phyloP scores from a whole-genome alignment of 2,113 vertebrate genomes.

The Centrocercus urophasianus region DNA sequence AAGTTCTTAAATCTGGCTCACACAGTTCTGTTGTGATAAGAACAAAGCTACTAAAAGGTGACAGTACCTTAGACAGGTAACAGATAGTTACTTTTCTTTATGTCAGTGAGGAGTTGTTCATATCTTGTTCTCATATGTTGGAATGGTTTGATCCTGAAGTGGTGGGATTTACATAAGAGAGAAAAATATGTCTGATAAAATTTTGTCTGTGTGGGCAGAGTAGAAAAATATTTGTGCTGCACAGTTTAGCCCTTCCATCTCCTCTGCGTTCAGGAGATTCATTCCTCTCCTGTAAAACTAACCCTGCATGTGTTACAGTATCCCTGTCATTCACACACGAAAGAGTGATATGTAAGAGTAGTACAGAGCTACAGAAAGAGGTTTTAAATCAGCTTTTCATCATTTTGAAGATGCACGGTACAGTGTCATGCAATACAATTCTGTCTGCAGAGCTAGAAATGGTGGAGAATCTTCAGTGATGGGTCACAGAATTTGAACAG shows the following conservation, averaged over 20 bases:
- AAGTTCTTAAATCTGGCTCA: not conserved
- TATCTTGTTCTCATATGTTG: not conserved
- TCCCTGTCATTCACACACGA: not conserved
- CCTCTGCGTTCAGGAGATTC: not conserved
- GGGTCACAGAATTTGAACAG: not conserved
- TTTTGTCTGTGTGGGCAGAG: not conserved
- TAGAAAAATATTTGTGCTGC: not conserved
- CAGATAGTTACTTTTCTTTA: not conserved
- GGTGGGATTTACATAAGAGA: not conserved
- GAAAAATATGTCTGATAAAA: not conserved
- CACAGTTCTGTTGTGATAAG: not conserved
- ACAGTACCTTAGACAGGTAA: not conserved
- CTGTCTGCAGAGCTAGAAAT: not conserved
- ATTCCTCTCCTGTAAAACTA: not conserved
- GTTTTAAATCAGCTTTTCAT: not conserved
- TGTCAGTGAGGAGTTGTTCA: not conserved
- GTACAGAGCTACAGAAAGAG: not conserved
- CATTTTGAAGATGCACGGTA: rapidly evolving
- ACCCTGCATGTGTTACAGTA: not conserved
- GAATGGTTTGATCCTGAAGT: not conserved
- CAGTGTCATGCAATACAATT: not conserved
- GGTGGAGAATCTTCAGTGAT: not conserved
- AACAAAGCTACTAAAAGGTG: not conserved
- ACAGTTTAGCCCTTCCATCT: not conserved
- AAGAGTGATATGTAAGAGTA: not conserved